These are phyloP conservation scores for Shargacucullia verbasci DNA, from an alignment of 2,888 invertebrate species.

Conservation along the genomic window DNA sequence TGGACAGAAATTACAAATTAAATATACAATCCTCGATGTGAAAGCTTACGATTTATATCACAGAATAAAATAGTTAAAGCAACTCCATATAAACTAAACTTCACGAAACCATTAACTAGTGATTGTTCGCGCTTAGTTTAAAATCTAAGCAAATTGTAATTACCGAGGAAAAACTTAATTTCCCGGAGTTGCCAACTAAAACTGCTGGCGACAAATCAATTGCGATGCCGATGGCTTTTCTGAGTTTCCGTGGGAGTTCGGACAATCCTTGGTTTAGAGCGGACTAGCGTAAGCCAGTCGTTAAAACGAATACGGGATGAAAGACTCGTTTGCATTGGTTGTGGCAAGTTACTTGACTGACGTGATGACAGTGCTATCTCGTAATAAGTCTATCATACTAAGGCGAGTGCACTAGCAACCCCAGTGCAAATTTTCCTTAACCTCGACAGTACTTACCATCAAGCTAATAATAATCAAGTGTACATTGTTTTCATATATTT, in stretches of 20 bases:
- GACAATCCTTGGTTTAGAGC: conserved; percentile 58
- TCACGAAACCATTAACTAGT: not conserved
- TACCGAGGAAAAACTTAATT: conserved; percentile 45
- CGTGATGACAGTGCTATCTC: conserved; percentile 1
- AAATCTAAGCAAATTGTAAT: conserved; percentile 47
- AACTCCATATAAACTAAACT: conserved; percentile 5
- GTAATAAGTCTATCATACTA: not conserved
- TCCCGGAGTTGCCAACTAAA: conserved; percentile 36
- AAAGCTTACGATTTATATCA: too few relatives aligned
- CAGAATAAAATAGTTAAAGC: conserved; percentile 1
- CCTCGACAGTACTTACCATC: too few relatives aligned
- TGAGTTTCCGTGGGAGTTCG: conserved; percentile 57
- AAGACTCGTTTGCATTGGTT: conserved; percentile 24
- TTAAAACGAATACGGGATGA: conserved; percentile 65
- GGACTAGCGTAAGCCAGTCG: conserved; percentile 60
- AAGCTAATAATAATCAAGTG: too few relatives aligned
- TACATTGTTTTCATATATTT: too few relatives aligned
- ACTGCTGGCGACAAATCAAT: conserved; percentile 61
- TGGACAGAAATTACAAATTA: too few relatives aligned
- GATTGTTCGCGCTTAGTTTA: conserved; percentile 16
- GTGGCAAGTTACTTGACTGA: conserved; percentile 21
- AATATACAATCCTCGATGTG: too few relatives aligned
- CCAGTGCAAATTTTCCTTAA: too few relatives aligned
- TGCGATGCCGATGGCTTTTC: conserved; percentile 53
- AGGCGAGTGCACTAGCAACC: too few relatives aligned